Base-by-base conservation (phyloP, 2,113 vertebrate species). In the Taurulus bubalis region DNA sequence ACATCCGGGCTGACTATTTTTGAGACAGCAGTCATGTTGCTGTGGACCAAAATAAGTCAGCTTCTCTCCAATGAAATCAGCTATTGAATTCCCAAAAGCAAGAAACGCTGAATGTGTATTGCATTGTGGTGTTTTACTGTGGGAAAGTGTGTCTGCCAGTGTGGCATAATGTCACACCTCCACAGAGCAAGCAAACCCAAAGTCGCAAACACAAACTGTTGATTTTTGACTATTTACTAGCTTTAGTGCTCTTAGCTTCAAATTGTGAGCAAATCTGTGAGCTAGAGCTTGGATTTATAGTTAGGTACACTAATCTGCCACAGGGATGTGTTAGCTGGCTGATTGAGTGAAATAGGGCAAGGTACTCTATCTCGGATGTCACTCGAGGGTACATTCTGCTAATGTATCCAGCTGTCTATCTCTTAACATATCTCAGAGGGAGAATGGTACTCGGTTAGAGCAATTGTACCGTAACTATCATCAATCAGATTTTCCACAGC, bases 291-390 rank as follows among this genome's bases (percentile, higher is more conserved):
- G 47, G 82, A 90, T 89, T 86, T 85, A 80, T 85, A 71, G 87
- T 82, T 59, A 55, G 63, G 66, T 77, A 40, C 71, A 56, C 36
- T 74, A 71, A 87, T 88, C 82, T 90, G 83, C 49, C 86, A 87
- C 22, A 38, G 85, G 71, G 78, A 86, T 76, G 75, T 90, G 83
- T 89, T 87, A 64, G 78, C 71, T 87, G 84, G 91, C 87, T 92
- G 91, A 94, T 76, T 92, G 91, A 92, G 90, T 85, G 90, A 94
- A 94, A 91, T 88, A 87, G 90, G 88, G 77, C 89, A 91, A 89
- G 85, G 89, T 84, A 83, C 88, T 90, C 85, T 38, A 88, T 93
- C 93, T 91, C 64, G 15, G 72, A 87, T 90, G 90, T 94, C 91
- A 94, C 88, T 90, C 76, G 72, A 84, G 87, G 89, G 89, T 87